phyloP scores from a whole-genome alignment of 2,888 invertebrate genomes.

The Thalpophila matura region DNA sequence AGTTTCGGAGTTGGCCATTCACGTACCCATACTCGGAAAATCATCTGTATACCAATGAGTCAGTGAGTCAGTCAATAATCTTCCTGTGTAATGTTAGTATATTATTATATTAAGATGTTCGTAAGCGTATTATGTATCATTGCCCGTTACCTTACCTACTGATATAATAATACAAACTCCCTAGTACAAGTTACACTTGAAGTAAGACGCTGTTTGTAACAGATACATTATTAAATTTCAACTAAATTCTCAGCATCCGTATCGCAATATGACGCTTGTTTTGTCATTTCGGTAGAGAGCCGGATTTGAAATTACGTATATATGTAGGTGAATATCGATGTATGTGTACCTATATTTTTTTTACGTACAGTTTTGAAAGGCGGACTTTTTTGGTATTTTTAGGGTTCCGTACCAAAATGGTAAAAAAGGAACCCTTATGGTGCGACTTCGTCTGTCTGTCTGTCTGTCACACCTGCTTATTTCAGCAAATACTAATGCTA shows the following conservation, averaged over 20 bases:
- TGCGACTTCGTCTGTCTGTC: too few relatives aligned
- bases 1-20: too few relatives aligned
- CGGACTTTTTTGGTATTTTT: too few relatives aligned
- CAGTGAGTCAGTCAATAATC: too few relatives aligned
- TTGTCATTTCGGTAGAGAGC: constrained; percentile 60
- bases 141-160: not conserved
- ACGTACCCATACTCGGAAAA: too few relatives aligned
- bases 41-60: too few relatives aligned
- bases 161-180: constrained; percentile 1
- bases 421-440: too few relatives aligned
- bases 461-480: too few relatives aligned
- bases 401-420: too few relatives aligned
- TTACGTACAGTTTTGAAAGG: not conserved
- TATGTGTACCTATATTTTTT: not conserved
- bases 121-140: not conserved
- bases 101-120: not conserved
- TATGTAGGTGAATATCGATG: not conserved
- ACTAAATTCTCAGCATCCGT: constrained; percentile 62
- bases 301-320: constrained; percentile 51
- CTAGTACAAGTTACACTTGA: constrained; percentile 18
- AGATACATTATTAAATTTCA: constrained; percentile 67
- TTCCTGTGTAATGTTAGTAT: not conserved
- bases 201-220: constrained; percentile 56
- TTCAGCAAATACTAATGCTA: too few relatives aligned
- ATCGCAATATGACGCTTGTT: constrained; percentile 71